Evolutionary conservation across 2,888 invertebrate genomes (phyloP), one percentile per base, ranked within the genome.

Genomic region (Ichneumoninae sp.): DNA sequence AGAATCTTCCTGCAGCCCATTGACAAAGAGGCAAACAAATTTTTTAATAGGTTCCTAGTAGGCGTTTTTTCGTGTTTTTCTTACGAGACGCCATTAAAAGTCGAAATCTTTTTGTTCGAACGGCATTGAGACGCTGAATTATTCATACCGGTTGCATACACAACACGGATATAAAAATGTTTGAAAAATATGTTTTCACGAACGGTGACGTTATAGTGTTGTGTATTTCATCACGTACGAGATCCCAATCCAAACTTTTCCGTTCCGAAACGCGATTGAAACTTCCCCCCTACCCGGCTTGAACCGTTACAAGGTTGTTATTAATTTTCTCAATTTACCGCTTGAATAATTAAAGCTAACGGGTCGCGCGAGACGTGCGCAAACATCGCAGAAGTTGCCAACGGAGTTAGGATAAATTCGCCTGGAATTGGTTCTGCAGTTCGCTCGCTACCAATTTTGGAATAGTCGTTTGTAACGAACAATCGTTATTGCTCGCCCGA

Each of bases 321-420:
- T 65, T 75, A 60, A 69, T 83, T 83, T 70, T 70, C 83, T 83
- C 75, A 70, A 70, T 70, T 78, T 69, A 74, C 78, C 78, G 74
- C 62, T 44, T 4, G 74, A 70, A 74, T 70, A 78, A 82, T 78
- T 78, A 69, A 62, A 75, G 54, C 52, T 54, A 81, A 70, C 70
- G 75, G 81, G 16, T 26, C 30, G 8, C 30, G 40, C 62, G 6
- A 6, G 52, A 75, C 36, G 75, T 76, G 62, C 70, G 70, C 7
- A 52, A 75, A 44, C 70, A 47, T 62, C 8, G 70, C 36, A 40
- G 62, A 65, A 81, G 44, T 52, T 47, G 44, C 70, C 54, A 16
- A 10, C 36, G 2, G 69, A 50, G 47, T 71, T 65, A 30, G 5
- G 50, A 65, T 19, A 44, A 62, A 81, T 81, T 76, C 65, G 36